Base-by-base conservation (phyloP, 2,113 vertebrate species). In the Delphinus delphis region DNA sequence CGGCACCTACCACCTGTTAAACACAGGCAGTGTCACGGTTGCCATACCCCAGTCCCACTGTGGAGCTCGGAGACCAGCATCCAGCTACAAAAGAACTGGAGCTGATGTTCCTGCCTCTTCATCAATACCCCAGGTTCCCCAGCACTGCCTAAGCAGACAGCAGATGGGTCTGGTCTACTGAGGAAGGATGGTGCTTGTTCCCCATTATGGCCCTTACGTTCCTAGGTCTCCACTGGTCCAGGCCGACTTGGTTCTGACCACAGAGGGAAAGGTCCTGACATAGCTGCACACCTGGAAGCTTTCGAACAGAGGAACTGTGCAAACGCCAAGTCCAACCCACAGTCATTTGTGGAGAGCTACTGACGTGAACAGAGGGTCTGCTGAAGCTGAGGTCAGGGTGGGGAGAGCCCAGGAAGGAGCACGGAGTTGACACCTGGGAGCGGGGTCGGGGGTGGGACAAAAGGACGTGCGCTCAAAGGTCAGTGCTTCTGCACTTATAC, bases 181-280 rank as follows among this genome's bases (percentile, higher is more conserved):
- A 93, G 28, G 20, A 55, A 58, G 79, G 17, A 33, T 0, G 26
- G 13, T n/a, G 73, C 25, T n/a, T 1, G 6, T 21, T 6, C 55
- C 55, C 25, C 1, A 0, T 33, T 4, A 14, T 6, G 17, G 28
- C 5, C 55, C 41, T 26, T 1, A 9, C 15, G 9, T 3, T 53
- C 13, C 26, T 62, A 44, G 36, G 33, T 65, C 38, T 63, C 50
- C 38, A 33, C 60, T 25, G 28, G 53, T 21, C 33, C 58, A 36
- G 31, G 70, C 47, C 25, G 44, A 26, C 25, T 68, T 74, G 20
- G 10, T 13, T 55, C 81, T 50, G 28, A 50, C 62, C 25, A 0
- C 6, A 23, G 33, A 73, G 38, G n/a, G 41, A 62, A 65, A 55
- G 44, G 67, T 44, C 50, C 21, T 6, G 15, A 17, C 21, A 8